Conservation (phyloP, 2,113 vertebrate genomes). For the Ardeotis arabs region DNA sequence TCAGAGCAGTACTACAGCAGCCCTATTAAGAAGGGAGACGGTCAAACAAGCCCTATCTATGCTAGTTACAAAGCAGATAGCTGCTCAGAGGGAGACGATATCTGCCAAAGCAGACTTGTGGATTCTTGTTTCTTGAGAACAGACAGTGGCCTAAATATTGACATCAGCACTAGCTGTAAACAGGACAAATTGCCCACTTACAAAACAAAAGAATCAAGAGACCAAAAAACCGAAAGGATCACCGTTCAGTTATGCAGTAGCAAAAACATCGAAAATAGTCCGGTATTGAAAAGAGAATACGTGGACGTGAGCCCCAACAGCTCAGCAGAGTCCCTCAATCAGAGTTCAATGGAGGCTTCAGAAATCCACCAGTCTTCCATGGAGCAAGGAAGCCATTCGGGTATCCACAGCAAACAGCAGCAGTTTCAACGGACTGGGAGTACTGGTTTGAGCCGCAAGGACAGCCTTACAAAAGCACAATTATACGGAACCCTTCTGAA, state of each 20-base stretch:
- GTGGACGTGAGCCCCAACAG: constrained; percentile 84
- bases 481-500: constrained; percentile 96
- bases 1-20: constrained; percentile 87
- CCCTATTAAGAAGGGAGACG: constrained; percentile 76
- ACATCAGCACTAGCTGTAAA: constrained; percentile 76
- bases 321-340: constrained; percentile 87
- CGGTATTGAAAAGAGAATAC: constrained; percentile 77
- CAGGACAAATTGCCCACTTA: constrained; percentile 82
- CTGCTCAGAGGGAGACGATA: constrained; percentile 89
- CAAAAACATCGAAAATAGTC: constrained; percentile 81
- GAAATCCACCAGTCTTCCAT: constrained; percentile 87
- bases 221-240: constrained; percentile 83
- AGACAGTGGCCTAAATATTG: constrained; percentile 81
- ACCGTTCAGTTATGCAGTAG: constrained; percentile 83
- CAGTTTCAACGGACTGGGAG: constrained; percentile 89
- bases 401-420: constrained; percentile 82
- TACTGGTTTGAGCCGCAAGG: constrained; percentile 91
- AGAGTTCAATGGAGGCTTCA: constrained; percentile 85
- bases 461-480: constrained; percentile 98
- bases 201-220: constrained; percentile 76
- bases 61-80: constrained; percentile 82
- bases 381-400: constrained; percentile 81
- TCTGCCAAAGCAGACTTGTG: constrained; percentile 82
- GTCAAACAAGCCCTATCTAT: constrained; percentile 84
- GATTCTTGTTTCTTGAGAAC: constrained; percentile 85